Evolutionary conservation across 2,888 invertebrate genomes (phyloP).

Genomic region (Acrobasis repandana): DNA sequence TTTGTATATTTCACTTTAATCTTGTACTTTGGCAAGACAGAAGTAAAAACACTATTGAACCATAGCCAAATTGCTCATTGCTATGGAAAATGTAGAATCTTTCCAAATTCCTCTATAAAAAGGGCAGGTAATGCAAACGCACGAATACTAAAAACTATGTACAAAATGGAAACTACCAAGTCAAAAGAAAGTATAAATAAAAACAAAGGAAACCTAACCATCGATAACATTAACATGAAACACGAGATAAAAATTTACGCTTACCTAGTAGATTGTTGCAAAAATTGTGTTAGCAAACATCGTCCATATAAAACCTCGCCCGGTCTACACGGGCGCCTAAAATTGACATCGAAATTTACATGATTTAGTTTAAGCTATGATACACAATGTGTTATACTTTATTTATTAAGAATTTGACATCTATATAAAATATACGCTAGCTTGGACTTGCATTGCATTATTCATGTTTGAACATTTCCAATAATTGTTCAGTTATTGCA

Average conservation of each 20-base stretch:
- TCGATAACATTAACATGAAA: constrained; percentile 61
- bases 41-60: background rate
- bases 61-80: background rate
- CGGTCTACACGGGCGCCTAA: constrained; percentile 67
- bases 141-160: constrained; percentile 21
- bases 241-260: constrained; percentile 65
- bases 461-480: constrained; percentile 24
- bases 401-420: constrained; percentile 70
- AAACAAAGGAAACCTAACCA: constrained; percentile 53
- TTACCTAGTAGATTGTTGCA: constrained; percentile 65
- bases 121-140: constrained; percentile 6
- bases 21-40: background rate
- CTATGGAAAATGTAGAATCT: background rate
- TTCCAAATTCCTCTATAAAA: background rate
- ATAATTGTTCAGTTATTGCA: constrained; percentile 5
- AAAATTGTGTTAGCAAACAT: constrained; percentile 76
- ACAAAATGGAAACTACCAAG: constrained; percentile 35
- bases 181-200: constrained; percentile 37
- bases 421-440: constrained; percentile 74
- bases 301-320: constrained; percentile 63
- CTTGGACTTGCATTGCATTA: constrained; percentile 24
- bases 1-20: background rate
- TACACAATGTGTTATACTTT: constrained; percentile 62
- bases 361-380: constrained; percentile 73
- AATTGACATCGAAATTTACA: constrained; percentile 82